Evolutionary conservation across 2,888 invertebrate genomes (phyloP), one percentile per base, ranked within the genome.

Genomic region (Neoscelio sp.): DNA sequence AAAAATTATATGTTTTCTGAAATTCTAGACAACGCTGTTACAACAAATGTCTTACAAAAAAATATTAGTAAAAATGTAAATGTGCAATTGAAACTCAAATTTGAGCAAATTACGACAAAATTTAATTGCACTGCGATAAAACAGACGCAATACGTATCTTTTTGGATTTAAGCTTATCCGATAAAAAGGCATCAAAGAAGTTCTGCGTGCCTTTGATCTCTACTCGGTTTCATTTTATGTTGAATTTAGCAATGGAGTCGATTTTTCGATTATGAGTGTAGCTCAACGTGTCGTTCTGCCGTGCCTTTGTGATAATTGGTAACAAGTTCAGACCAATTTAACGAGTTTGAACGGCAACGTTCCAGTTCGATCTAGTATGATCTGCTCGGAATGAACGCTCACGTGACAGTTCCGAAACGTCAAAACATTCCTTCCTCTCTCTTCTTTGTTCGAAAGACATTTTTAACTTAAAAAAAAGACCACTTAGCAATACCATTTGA

Each of bases 121-220:
- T 54, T 44, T 17, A 56, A 76, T 68, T 54, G 40, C 62, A 15
- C 33, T 3, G 35, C 33, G 68, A 76, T 76, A 68, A 76, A 68
- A 48, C 38, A 28, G 15, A 23, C 23, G 42, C 42, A 1, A 18
- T 17, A 20, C 26, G 28, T n/a, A 52, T 60, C 50, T 17, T 23
- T 35, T 56, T n/a, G 40, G 50, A 65, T 67, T 67, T 60, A 60
- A 60, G 42, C 60, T 17, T 52, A 42, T 44, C 35, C 60, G 67
- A 75, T 75, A 75, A 75, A 75, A 44, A 46, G 42, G 35, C 46
- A 62, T 70, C 54, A 77, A 70, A 70, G 70, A 64, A 54, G 58
- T 42, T 50, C 76, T 56, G 56, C 68, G 50, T n/a, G 64, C 56
- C 76, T 77, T 77, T 77, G 64, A 77, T 77, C 64, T 77, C 33